These are phyloP conservation scores for Oxyruncus cristatus DNA, from an alignment of 2,113 vertebrate genomes.

Conservation along the genomic window DNA sequence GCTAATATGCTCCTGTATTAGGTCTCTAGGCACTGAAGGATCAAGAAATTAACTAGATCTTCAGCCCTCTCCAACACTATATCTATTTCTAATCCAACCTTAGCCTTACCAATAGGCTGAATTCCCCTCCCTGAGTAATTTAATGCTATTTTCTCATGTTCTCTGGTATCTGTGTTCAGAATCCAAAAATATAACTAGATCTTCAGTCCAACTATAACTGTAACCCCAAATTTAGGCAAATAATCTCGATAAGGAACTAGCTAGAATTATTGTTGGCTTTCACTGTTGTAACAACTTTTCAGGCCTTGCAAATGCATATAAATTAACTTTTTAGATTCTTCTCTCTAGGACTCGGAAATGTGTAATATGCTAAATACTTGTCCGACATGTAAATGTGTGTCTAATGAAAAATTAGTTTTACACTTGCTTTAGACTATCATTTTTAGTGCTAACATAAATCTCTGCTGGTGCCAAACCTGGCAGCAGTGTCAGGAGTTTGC, in stretches of 20 bases:
- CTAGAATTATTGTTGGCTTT: background rate
- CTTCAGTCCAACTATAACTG: background rate
- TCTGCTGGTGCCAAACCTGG: background rate
- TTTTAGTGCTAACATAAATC: background rate
- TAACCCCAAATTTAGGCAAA: background rate
- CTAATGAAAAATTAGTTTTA: background rate
- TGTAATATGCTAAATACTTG: background rate
- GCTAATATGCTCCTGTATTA: background rate
- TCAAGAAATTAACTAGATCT: background rate
- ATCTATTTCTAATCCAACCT: background rate
- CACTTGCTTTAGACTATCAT: background rate
- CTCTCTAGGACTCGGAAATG: background rate
- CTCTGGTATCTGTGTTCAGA: background rate
- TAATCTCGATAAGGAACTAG: background rate
- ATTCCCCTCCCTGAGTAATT: background rate
- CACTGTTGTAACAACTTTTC: background rate
- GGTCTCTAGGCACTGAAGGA: background rate
- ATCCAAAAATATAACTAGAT: conserved; percentile 6
- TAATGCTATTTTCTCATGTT: background rate
- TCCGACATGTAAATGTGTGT: background rate
- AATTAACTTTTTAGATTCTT: background rate
- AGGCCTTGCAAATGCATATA: background rate
- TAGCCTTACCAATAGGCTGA: background rate
- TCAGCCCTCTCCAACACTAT: background rate
- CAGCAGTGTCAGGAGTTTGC: background rate